phyloP scores from a whole-genome alignment of 2,113 vertebrate species.

The Scomber japonicus region DNA sequence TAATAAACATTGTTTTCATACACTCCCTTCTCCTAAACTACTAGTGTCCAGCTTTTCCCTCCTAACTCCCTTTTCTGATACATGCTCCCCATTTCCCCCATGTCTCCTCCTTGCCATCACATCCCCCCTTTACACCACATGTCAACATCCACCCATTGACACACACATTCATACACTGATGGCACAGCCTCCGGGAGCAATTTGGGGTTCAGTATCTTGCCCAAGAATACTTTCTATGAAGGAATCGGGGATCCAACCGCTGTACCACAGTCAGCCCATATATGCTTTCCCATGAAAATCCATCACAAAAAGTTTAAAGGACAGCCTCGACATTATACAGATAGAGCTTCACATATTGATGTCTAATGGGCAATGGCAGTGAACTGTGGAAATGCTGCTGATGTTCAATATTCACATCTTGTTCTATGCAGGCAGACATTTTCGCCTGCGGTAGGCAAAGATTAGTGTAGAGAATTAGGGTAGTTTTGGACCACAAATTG shows the following conservation, averaged over 20 bases:
- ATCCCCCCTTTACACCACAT: constrained; percentile 2
- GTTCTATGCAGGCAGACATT: constrained; percentile 50
- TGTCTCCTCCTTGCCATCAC: background rate
- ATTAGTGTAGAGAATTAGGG: constrained; percentile 50
- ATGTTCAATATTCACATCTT: constrained; percentile 69
- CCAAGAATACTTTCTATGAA: no score
- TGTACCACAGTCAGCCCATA: background rate
- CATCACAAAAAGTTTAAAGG: constrained; percentile 69
- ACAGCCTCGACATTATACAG: constrained; percentile 50
- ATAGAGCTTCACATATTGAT: constrained; percentile 55
- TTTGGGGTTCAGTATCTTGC: no score
- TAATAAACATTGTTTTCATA: constrained; percentile 23
- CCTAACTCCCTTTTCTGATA: constrained; percentile 26
- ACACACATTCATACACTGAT: no score
- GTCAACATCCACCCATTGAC: no score
- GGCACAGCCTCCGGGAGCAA: no score
- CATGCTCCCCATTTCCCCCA: constrained; percentile 15
- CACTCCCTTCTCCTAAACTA: constrained; percentile 16
- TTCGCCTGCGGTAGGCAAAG: constrained; percentile 49
- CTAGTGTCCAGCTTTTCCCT: constrained; percentile 10
- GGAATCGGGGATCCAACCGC: no score
- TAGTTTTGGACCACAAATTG: constrained; percentile 39
- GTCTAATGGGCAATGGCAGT: constrained; percentile 65
- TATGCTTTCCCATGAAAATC: constrained; percentile 49
- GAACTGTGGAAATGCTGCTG: constrained; percentile 57